Evolutionary conservation across 2,888 invertebrate species (phyloP), one percentile per base, ranked within the genome.

Genomic region (Schizaphis graminum): DNA sequence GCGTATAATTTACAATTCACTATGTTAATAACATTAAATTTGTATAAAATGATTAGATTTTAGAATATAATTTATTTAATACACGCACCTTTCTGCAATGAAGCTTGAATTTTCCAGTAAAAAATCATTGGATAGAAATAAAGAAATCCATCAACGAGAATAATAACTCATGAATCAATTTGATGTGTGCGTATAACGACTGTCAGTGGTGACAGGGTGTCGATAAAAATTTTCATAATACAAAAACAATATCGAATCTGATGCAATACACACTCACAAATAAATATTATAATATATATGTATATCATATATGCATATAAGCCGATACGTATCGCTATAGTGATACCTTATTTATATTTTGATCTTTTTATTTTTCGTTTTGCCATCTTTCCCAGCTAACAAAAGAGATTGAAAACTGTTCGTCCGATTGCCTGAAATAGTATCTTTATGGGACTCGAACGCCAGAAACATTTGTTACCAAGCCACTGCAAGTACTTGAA

Each of bases 201-300:
- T 67, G 35, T 26, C 47, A 8, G 86, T 49, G 49, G 92, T 87
- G 61, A 92, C 61, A 67, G 91, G 26, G 87, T 49, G 89, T 61
- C 89, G 93, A 85, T 84, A 93, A 89, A 93, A 90, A 93, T 85
- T 28, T 89, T 77, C 77, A 93, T 93, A 93, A 93, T 89, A 85
- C 47, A 90, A 89, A 93, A 93, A 93, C 93, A 93, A 93, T 93
- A 93, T 93, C 90, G 61, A 93, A 93, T 85, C 89, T 89, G 84
- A 90, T 49, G 61, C 49, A 26, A 92, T 35, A 87, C 61, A 92
- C 49, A 87, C 26, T 61, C 56, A 57, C n/a, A 24, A 3, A 35
- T n/a, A 91, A 0, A 61, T 61, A n/a, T n/a, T 26, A 44, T 89
- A 28, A 44, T 61, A 53, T 24, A 21, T 35, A 8, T 41, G 28